Evolutionary conservation across 2,888 invertebrate species (phyloP).

Genomic region (Drosophila koepferae): DNA sequence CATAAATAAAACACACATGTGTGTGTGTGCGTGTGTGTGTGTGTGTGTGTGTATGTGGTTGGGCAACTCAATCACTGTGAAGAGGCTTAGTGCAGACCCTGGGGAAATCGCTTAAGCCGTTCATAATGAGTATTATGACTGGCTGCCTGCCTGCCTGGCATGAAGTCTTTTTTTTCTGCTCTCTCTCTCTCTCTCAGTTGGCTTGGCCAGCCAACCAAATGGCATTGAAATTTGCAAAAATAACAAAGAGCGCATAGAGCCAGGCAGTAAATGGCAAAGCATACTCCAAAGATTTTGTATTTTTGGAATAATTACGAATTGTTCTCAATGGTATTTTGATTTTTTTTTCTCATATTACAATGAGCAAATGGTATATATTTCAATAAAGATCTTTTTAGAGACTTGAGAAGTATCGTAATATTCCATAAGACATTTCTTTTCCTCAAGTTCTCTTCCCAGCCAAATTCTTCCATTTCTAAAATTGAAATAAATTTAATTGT

Average conservation of each 20-base stretch:
- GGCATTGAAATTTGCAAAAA: conserved; percentile 31
- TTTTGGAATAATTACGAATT: neutral
- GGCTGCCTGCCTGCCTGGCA: conserved; percentile 29
- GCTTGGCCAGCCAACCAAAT: conserved; percentile 19
- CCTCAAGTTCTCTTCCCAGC: no score
- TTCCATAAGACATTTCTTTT: no score
- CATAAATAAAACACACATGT: conserved; percentile 43
- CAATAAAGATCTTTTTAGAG: no score
- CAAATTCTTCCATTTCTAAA: no score
- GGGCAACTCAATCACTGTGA: conserved; percentile 69
- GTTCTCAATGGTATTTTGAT: neutral
- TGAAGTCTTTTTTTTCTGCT: neutral
- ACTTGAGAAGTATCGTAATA: no score
- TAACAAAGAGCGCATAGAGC: conserved; percentile 19
- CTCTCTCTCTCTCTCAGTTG: neutral
- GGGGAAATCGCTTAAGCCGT: conserved; percentile 85
- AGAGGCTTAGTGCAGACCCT: conserved; percentile 81
- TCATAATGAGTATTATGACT: conserved; percentile 84
- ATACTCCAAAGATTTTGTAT: neutral
- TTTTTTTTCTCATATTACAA: neutral
- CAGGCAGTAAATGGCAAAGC: conserved; percentile 19
- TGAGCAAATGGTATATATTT: no score
- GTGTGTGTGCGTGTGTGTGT: conserved; percentile 25
- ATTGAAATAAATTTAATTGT: no score
- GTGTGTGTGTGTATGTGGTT: conserved; percentile 31